Evolutionary conservation across 2,113 vertebrate genomes (phyloP).

Genomic region (Notarius lentiginosus): DNA sequence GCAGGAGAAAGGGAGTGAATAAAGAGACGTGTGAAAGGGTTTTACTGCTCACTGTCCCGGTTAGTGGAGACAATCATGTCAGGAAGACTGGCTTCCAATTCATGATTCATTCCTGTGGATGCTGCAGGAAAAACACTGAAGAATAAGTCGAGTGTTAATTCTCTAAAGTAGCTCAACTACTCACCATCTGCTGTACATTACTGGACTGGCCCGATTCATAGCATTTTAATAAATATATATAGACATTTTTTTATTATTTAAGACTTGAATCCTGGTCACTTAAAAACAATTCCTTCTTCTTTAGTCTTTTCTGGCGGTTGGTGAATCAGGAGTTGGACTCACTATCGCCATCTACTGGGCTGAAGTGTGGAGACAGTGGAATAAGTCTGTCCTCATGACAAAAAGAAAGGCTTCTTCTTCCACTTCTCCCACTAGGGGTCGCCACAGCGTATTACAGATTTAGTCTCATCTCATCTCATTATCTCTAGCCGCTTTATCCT

Average conservation of each 20-base stretch:
- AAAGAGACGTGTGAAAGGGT: neutral
- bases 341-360: neutral
- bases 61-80: neutral
- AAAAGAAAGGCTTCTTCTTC: too few relatives aligned
- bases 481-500: too few relatives aligned
- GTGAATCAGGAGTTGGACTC: neutral
- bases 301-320: neutral
- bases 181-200: neutral
- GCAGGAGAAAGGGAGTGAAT: neutral
- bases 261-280: neutral
- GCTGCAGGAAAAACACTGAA: neutral
- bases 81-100: neutral
- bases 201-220: neutral
- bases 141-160: neutral
- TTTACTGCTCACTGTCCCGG: neutral
- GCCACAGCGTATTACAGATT: too few relatives aligned
- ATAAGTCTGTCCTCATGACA: too few relatives aligned
- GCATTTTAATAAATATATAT: neutral
- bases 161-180: neutral
- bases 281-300: neutral
- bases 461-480: too few relatives aligned
- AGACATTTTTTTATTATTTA: too few relatives aligned
- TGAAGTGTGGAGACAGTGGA: neutral
- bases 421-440: too few relatives aligned
- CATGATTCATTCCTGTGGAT: neutral